These are phyloP conservation scores for Antennarius striatus DNA, from an alignment of 2,113 vertebrate species.

Conservation along the genomic window DNA sequence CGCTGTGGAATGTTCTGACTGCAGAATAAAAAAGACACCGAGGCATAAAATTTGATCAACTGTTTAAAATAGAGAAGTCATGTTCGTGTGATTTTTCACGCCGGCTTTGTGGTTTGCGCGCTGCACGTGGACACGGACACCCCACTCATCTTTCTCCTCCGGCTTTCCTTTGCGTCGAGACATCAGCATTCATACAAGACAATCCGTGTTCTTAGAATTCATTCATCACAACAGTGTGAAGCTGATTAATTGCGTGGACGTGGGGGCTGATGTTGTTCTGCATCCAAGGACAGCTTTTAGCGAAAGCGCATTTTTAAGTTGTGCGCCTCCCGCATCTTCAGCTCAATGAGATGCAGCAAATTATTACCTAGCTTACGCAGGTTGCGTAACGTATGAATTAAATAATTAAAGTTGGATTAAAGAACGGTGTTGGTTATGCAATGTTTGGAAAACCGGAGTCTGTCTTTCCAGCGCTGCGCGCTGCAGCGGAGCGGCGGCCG, in stretches of 20 bases:
- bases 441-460: constrained; percentile 61
- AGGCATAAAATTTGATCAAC: neutral
- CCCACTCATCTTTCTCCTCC: neutral
- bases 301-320: neutral
- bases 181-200: neutral
- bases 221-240: neutral
- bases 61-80: neutral
- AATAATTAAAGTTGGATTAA: constrained; percentile 59
- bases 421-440: constrained; percentile 67
- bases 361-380: constrained; percentile 11
- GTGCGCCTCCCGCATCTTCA: neutral
- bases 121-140: constrained; percentile 36
- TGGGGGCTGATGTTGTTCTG: too few species aligned
- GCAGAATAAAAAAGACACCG: neutral
- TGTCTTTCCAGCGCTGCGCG: constrained; percentile 31
- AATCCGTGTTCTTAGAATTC: too few species aligned
- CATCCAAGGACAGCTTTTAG: too few species aligned
- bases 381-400: constrained; percentile 63
- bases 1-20: too few species aligned
- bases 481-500: constrained; percentile 37
- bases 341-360: neutral
- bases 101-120: constrained; percentile 33
- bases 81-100: neutral
- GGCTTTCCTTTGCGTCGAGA: constrained; percentile 1
- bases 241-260: neutral